Conservation (phyloP, 2,113 vertebrate genomes). For the Chamaea fasciata region DNA sequence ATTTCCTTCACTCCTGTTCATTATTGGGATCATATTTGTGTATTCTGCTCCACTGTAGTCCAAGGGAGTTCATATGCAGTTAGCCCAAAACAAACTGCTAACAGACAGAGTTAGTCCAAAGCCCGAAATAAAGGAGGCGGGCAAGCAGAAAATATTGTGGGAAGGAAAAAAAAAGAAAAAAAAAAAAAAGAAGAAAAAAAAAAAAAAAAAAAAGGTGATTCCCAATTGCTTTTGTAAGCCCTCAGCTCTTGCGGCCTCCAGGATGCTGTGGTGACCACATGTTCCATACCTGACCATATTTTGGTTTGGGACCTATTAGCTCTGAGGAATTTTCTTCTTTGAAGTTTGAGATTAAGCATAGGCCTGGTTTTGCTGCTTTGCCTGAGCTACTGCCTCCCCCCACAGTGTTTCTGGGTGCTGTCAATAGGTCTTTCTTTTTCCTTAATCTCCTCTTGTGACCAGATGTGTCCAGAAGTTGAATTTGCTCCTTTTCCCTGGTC, state of each 20-base stretch:
- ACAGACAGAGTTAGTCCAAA: neutral
- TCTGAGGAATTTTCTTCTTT: conserved; percentile 30
- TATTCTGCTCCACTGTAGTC: neutral
- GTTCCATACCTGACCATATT: conserved; percentile 42
- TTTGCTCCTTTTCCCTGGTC: neutral
- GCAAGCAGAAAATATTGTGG: neutral
- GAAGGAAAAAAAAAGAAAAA: neutral
- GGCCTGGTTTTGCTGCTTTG: neutral
- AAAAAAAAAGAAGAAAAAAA: neutral
- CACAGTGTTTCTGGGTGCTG: neutral
- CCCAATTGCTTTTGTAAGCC: neutral
- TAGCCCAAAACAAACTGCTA: neutral
- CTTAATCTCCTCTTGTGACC: neutral
- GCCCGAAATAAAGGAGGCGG: neutral
- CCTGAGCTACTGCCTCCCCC: neutral
- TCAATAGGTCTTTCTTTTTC: neutral
- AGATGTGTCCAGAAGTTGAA: neutral
- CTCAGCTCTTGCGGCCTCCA: neutral
- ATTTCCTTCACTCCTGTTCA: neutral
- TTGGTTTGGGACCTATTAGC: conserved; percentile 43
- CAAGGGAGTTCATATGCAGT: neutral
- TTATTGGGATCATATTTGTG: conserved; percentile 2
- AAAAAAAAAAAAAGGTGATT: neutral
- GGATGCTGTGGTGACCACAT: conserved; percentile 48
- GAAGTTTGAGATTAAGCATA: conserved; percentile 32